phyloP scores from a whole-genome alignment of 2,797 vertebrate genomes.

The Pseudochirops corinnae region DNA sequence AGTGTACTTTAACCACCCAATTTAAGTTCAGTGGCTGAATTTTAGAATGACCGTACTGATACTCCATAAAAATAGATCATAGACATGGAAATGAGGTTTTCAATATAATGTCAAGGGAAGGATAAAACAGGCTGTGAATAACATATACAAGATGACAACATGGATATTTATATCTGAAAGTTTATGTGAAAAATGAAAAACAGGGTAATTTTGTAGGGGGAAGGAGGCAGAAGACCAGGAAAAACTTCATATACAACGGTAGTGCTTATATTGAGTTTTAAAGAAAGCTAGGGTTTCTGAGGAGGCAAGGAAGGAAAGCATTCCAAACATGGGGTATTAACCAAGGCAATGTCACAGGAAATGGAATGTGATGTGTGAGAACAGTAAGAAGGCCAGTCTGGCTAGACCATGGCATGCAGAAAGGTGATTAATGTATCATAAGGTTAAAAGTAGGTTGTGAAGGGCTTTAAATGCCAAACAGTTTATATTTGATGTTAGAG shows the following conservation, averaged over 20 bases:
- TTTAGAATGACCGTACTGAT: conserved; percentile 22
- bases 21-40: conserved; percentile 25
- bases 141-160: conserved; percentile 18
- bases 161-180: conserved; percentile 33
- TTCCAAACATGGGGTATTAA: not conserved
- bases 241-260: not conserved
- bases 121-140: not conserved
- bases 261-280: not conserved
- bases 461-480: not conserved
- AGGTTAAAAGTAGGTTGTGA: not conserved
- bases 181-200: conserved; percentile 40
- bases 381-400: not conserved
- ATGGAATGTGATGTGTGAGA: not conserved
- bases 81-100: not conserved
- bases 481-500: not conserved
- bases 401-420: not conserved
- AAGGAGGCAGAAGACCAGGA: not conserved
- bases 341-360: not conserved
- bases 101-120: not conserved
- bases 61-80: conserved; percentile 40
- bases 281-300: not conserved
- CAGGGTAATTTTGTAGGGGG: not conserved
- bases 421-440: not conserved
- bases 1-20: conserved; percentile 16
- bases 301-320: not conserved